These are phyloP conservation scores for Ptilonorhynchus violaceus DNA, from an alignment of 2,113 vertebrate species.

Conservation along the genomic window DNA sequence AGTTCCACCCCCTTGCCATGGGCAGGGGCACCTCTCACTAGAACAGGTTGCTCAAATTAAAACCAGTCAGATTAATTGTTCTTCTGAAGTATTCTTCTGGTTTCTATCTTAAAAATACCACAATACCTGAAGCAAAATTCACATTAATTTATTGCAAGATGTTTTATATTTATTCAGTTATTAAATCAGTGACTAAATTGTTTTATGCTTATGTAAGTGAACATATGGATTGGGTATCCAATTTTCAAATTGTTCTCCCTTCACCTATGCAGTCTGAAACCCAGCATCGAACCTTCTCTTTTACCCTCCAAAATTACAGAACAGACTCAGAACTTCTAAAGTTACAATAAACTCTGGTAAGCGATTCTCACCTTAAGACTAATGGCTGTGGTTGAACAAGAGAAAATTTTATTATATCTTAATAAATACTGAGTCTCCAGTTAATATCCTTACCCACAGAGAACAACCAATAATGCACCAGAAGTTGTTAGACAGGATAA, in stretches of 20 bases:
- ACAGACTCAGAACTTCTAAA: not conserved
- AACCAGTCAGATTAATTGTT: not conserved
- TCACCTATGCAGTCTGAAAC: not conserved
- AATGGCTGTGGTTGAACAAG: not conserved
- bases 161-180: not conserved
- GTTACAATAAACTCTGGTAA: not conserved
- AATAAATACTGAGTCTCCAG: not conserved
- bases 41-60: not conserved
- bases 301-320: not conserved
- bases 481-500: not conserved
- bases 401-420: not conserved
- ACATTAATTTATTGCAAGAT: not conserved
- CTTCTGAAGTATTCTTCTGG: not conserved
- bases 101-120: not conserved
- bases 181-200: not conserved
- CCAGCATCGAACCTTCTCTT: not conserved
- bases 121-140: not conserved
- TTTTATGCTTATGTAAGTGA: not conserved
- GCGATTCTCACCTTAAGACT: not conserved
- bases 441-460: not conserved
- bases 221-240: not conserved
- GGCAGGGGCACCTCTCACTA: not conserved
- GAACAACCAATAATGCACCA: not conserved
- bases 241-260: not conserved
- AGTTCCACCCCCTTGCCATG: fast-evolving